A percentile compares a stretch with the other conserved stretches of the same genome.
phyloP scores from a whole-genome alignment of 2,797 vertebrate species.

The Ammospiza maritima region DNA sequence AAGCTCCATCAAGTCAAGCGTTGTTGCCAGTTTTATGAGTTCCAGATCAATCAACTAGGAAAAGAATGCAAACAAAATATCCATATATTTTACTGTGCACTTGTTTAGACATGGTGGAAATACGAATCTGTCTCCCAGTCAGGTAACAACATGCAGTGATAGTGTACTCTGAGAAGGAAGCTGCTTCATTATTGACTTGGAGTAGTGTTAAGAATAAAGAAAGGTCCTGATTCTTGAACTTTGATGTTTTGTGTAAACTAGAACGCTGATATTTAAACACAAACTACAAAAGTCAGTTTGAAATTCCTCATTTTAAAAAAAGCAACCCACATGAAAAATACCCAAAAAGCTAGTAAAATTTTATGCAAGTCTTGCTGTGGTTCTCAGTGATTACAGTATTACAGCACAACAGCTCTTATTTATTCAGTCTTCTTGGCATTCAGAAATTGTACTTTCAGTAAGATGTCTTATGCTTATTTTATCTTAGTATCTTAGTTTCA shows the following conservation, averaged over 20 bases:
- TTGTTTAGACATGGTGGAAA: not conserved
- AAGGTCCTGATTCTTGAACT: not conserved
- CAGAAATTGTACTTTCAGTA: not conserved
- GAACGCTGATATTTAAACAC: not conserved
- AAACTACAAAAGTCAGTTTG: not conserved
- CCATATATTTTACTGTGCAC: not conserved
- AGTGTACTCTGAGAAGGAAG: not conserved
- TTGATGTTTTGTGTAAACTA: not conserved
- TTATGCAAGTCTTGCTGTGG: not conserved
- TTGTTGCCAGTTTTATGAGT: not conserved
- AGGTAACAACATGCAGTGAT: not conserved
- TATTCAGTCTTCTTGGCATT: not conserved
- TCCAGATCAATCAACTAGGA: not conserved
- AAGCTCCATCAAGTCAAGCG: not conserved
- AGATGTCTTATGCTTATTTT: not conserved
- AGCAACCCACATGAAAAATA: fast-evolving
- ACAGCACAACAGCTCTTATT: not conserved
- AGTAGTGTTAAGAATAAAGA: not conserved
- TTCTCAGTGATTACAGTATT: not conserved
- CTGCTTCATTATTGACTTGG: not conserved
- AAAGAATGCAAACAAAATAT: not conserved
- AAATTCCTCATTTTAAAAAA: not conserved
- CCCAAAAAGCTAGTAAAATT: not conserved
- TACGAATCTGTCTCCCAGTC: not conserved
- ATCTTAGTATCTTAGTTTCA: not conserved